Evolutionary conservation across 1,140 invertebrate species (phyloP), one percentile per base, ranked within the genome.

Genomic region (Caenorhabditis remanei): DNA sequence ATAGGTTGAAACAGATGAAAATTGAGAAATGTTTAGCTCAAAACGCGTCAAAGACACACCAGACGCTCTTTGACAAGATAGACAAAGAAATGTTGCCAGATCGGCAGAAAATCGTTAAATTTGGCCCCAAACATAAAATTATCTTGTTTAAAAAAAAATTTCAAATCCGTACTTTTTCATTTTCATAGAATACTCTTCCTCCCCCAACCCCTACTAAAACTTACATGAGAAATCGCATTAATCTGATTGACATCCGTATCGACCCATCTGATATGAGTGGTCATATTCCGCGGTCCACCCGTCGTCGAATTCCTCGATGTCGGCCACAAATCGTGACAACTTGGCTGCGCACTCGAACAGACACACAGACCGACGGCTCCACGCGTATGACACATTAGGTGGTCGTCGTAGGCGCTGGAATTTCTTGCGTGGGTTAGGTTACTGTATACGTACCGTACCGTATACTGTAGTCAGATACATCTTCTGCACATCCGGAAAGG

Each of bases 211-310:
- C 32, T 63, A 16, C 43, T 46, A 71, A 16, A n/a, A 2, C 71
- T 79, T 24, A 79, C 71, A 50, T 79, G 71, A 32, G 71, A 79
- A 79, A 79, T 79, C n/a, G 71, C 71, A 79, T 79, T 79, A 21
- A 79, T 79, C 46, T 79, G 71, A 53, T 79, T 79, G 19, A 79
- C 71, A 50, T 79, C 71, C n/a, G 71, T 79, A 32, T 79, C 71
- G 4, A 79, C n/a, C 71, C 71, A 79, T 79, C 24, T 79, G 71
- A 79, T 79, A 32, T 79, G 71, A 79, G 71, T 50, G 3, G 71
- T 79, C 71, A 79, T 79, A 79, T 79, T 79, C 24, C 24, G 53
- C 21, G 71, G 71, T 50, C 46, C 71, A 9, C 13, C 13, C 14
- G 16, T 50, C n/a, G 40, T 19, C 21, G 43, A 19, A 24, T 79